Evolutionary conservation across 2,888 invertebrate genomes (phyloP).

Genomic region (Noctua janthe): DNA sequence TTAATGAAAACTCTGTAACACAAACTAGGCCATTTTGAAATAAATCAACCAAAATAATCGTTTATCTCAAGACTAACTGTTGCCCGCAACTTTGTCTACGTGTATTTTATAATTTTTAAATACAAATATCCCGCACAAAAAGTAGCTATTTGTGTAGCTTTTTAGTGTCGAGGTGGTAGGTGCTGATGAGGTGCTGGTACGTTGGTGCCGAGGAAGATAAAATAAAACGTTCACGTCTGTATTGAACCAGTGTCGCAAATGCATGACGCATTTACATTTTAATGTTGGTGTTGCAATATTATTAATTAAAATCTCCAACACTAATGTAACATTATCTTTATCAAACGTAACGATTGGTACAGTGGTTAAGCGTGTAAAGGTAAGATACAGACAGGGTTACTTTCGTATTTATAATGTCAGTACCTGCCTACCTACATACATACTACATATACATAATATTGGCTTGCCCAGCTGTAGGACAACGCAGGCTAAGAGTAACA

Average conservation of each 20-base stretch:
- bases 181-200: too few relatives aligned
- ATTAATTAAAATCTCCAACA: too few relatives aligned
- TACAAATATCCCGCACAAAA: too few relatives aligned
- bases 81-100: background rate
- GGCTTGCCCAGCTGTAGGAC: background rate
- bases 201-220: too few relatives aligned
- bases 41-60: background rate
- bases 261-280: too few relatives aligned
- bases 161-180: too few relatives aligned
- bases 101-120: background rate
- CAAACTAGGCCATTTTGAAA: background rate
- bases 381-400: background rate
- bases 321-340: too few relatives aligned
- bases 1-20: slow-evolving; percentile 5
- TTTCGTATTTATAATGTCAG: background rate
- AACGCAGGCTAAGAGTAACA: background rate
- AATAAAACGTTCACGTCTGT: too few relatives aligned
- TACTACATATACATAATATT: too few relatives aligned
- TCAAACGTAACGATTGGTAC: background rate
- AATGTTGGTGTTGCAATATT: too few relatives aligned
- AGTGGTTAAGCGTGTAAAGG: background rate
- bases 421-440: background rate
- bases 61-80: background rate
- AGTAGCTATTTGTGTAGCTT: too few relatives aligned
- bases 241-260: too few relatives aligned